phyloP scores from a whole-genome alignment of 2,113 vertebrate species.

The Malurus elegans region DNA sequence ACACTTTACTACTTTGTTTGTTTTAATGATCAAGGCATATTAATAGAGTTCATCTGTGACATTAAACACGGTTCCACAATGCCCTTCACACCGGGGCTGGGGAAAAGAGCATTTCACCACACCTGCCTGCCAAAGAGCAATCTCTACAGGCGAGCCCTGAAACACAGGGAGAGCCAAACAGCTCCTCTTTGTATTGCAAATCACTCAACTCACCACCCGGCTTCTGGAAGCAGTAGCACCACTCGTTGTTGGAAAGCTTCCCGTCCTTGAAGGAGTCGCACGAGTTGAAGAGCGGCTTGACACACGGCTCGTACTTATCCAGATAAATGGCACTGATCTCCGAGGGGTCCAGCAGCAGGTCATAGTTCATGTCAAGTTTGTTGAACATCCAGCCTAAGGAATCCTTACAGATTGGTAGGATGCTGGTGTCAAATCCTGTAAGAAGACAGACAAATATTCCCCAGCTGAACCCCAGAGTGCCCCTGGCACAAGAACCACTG shows the following conservation, averaged over 20 bases:
- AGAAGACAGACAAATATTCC: neutral
- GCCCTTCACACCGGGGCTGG: neutral
- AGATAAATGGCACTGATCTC: constrained; percentile 95
- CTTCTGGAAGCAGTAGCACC: constrained; percentile 89
- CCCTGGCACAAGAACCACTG: neutral
- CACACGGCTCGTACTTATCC: constrained; percentile 92
- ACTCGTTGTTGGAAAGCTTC: constrained; percentile 86
- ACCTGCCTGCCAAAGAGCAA: neutral
- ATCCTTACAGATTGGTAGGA: constrained; percentile 96
- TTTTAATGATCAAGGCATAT: neutral
- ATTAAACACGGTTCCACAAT: neutral
- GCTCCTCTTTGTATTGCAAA: neutral
- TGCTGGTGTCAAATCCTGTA: constrained; percentile 93
- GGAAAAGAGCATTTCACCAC: neutral
- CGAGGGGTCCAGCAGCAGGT: constrained; percentile 92
- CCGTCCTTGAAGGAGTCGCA: constrained; percentile 90
- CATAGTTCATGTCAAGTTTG: constrained; percentile 97
- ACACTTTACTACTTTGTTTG: neutral
- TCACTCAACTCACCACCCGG: constrained; percentile 70
- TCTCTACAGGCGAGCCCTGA: neutral
- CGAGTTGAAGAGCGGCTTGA: constrained; percentile 86
- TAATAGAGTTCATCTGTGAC: neutral
- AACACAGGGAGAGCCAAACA: neutral
- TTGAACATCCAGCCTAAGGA: constrained; percentile 99
- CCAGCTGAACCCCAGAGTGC: neutral